Percentiles rank a stretch among this genome's conserved stretches.
Evolutionary conservation across 2,113 vertebrate genomes (phyloP).

Genomic region (Panthera leo): DNA sequence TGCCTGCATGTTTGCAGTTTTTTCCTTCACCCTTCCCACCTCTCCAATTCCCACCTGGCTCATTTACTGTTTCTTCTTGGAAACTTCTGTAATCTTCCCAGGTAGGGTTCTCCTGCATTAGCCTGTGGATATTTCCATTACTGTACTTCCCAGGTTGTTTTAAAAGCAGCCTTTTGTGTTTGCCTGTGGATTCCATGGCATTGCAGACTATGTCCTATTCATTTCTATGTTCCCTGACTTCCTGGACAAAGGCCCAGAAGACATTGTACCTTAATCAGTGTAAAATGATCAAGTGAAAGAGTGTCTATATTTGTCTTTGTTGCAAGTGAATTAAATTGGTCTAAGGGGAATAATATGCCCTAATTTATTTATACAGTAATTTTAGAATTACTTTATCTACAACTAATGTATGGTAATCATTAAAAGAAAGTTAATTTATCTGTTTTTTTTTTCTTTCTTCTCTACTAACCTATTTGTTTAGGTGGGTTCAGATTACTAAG

Average conservation of each 20-base stretch:
- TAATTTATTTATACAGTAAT: not conserved
- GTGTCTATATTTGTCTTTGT: not conserved
- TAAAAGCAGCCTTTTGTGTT: not conserved
- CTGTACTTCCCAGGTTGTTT: not conserved
- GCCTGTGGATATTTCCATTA: not conserved
- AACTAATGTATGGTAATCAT: not conserved
- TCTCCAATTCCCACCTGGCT: not conserved
- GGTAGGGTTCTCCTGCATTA: too few relatives aligned
- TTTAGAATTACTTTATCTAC: not conserved
- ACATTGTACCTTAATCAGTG: not conserved
- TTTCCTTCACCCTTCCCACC: fast-evolving
- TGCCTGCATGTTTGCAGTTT: not conserved
- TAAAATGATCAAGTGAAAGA: not conserved
- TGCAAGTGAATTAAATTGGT: not conserved
- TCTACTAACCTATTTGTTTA: not conserved
- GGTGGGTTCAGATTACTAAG: not conserved
- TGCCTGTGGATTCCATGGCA: not conserved
- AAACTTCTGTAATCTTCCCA: not conserved
- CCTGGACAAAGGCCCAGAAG: fast-evolving
- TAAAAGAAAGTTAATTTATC: not conserved
- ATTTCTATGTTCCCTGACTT: not conserved
- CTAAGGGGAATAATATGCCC: not conserved
- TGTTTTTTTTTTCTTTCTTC: not conserved
- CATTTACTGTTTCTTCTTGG: not conserved
- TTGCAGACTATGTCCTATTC: not conserved